A percentile compares a stretch with the other conserved stretches of the same genome.
Conservation (phyloP, 2,888 invertebrate genomes). For the Cephus nigrinus region DNA sequence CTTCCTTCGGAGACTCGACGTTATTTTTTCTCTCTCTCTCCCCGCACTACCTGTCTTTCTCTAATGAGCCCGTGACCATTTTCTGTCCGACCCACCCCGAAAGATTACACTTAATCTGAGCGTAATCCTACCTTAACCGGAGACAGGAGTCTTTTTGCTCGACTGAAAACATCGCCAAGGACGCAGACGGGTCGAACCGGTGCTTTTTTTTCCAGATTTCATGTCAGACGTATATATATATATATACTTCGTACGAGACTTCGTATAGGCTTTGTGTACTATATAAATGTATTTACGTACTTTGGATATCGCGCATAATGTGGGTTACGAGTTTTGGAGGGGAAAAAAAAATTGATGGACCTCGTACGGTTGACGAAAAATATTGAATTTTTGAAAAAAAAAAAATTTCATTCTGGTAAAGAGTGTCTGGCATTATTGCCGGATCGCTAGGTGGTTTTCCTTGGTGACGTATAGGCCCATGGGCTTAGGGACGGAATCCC, state of each 20-base stretch:
- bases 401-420: not conserved
- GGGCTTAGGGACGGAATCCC: slow-evolving; percentile 20
- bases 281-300: no score
- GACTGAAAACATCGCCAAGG: not conserved
- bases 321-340: no score
- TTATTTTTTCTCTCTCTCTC: not conserved
- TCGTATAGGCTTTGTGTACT: no score
- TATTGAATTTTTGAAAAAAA: not conserved
- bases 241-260: not conserved
- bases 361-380: not conserved
- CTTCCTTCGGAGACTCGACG: not conserved
- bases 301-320: no score
- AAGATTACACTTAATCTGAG: not conserved
- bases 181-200: not conserved
- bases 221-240: not conserved
- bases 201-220: not conserved
- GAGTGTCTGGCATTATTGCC: not conserved
- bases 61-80: not conserved
- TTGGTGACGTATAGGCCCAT: slow-evolving; percentile 13
- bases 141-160: not conserved
- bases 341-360: not conserved
- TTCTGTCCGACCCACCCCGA: not conserved
- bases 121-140: not conserved
- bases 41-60: no score
- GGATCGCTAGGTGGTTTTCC: not conserved